Conservation (phyloP, 35 echinoderm and acorn worm genomes). For the Nesometra sesokonis region DNA sequence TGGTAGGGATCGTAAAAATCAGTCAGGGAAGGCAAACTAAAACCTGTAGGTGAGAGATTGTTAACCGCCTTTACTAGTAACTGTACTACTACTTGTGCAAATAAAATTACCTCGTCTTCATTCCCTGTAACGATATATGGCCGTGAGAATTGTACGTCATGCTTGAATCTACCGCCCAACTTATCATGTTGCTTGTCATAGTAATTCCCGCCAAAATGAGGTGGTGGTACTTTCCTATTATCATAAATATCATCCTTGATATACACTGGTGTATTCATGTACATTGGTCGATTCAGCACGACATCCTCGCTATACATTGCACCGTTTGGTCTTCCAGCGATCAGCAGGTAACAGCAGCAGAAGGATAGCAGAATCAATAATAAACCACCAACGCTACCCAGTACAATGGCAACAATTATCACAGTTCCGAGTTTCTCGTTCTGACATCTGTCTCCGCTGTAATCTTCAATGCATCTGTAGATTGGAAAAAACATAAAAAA, state of each 20-base stretch:
- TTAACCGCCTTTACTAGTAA: too few relatives aligned
- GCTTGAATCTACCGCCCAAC: neutral
- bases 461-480: neutral
- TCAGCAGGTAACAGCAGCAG: neutral
- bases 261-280: neutral
- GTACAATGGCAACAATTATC: neutral
- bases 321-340: neutral
- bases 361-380: neutral
- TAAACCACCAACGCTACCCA: neutral
- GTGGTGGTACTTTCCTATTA: neutral
- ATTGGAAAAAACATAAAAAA: too few relatives aligned
- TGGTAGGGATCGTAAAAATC: too few relatives aligned
- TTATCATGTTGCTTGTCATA: neutral
- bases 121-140: neutral
- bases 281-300: neutral
- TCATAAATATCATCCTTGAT: neutral
- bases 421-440: neutral
- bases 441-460: neutral
- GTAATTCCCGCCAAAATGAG: neutral
- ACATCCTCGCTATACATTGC: neutral
- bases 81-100: neutral
- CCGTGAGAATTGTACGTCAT: neutral
- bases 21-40: too few relatives aligned
- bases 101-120: neutral
- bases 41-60: too few relatives aligned